phyloP scores from a whole-genome alignment of 2,888 invertebrate genomes.

The Mimachlamys varia region DNA sequence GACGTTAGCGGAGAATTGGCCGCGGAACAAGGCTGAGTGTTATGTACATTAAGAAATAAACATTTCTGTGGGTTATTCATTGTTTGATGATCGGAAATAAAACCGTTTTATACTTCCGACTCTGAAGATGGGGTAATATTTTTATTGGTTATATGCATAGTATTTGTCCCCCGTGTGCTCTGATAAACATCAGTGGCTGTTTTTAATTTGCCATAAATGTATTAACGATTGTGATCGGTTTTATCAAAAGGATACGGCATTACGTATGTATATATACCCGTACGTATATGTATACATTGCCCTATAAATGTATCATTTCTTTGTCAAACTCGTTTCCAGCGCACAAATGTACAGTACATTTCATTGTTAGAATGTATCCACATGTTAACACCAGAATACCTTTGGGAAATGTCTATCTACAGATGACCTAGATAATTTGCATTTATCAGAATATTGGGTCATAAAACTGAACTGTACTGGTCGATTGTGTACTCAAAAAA shows the following conservation, averaged over 20 bases:
- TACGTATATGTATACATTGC: background rate
- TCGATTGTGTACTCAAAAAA: background rate
- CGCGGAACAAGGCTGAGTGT: background rate
- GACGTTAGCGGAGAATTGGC: background rate
- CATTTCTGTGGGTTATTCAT: background rate
- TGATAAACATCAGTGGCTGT: background rate
- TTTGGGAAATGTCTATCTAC: background rate
- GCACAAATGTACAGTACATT: background rate
- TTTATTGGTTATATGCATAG: background rate
- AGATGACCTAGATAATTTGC: background rate
- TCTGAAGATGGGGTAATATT: background rate
- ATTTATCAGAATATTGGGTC: no score
- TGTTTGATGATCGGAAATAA: constrained; percentile 15
- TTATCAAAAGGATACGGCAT: no score
- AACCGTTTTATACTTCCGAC: background rate
- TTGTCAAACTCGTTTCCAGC: background rate
- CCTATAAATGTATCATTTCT: background rate
- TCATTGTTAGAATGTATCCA: background rate
- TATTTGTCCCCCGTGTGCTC: background rate
- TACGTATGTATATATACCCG: background rate
- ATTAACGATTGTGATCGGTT: background rate
- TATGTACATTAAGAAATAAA: constrained; percentile 6
- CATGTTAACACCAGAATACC: background rate
- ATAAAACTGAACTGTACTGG: background rate
- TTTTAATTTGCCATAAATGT: constrained; percentile 8